Percentiles rank a stretch among this genome's conserved stretches.
Conservation (phyloP, 1,140 invertebrate genomes). For the Leptopilina clavipes region DNA sequence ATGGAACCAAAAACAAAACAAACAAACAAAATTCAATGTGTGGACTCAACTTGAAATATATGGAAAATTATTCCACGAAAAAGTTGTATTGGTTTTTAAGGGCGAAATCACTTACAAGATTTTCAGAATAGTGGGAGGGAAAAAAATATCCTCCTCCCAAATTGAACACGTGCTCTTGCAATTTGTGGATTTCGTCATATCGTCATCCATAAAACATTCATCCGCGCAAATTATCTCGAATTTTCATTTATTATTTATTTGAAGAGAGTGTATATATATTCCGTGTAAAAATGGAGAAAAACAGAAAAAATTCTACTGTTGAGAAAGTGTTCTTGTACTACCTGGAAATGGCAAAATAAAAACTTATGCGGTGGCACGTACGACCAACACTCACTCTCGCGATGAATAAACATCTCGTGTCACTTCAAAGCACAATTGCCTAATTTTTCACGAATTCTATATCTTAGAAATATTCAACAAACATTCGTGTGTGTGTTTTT, state of each 20-base stretch:
- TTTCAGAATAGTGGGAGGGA: neutral
- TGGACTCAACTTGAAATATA: neutral
- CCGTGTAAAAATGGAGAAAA: neutral
- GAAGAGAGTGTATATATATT: too few relatives aligned
- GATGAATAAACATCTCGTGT: conserved; percentile 10
- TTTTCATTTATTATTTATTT: neutral
- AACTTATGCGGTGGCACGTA: conserved; percentile 29
- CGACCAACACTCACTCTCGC: neutral
- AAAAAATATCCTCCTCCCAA: conserved; percentile 12
- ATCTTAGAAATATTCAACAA: neutral
- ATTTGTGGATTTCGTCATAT: conserved; percentile 27
- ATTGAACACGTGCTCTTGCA: neutral
- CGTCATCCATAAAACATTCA: conserved; percentile 10
- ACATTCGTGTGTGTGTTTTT: too few relatives aligned
- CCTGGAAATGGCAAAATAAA: conserved; percentile 17
- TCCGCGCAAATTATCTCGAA: neutral
- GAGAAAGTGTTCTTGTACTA: neutral
- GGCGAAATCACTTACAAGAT: conserved; percentile 26
- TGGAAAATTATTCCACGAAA: conserved; percentile 32
- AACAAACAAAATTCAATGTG: neutral
- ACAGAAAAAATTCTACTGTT: neutral
- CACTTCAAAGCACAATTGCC: neutral
- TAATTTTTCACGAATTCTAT: neutral
- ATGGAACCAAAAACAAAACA: neutral
- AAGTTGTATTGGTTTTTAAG: conserved; percentile 11